Evolutionary conservation across 2,888 invertebrate genomes (phyloP).

Genomic region (Drosophila hamatofila): DNA sequence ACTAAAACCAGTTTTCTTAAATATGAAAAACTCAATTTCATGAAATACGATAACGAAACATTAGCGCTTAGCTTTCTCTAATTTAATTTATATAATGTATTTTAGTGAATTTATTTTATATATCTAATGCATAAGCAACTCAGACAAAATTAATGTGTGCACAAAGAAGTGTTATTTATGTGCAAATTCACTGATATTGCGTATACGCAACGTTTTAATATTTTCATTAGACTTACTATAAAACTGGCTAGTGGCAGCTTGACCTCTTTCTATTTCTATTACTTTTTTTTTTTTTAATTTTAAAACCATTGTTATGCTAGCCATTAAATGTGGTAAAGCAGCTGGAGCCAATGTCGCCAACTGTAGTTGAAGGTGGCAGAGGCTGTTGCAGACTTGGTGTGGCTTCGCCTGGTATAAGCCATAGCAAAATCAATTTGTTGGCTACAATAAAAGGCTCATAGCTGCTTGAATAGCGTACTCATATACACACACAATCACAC

Average conservation of each 20-base stretch:
- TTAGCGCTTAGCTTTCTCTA: no score
- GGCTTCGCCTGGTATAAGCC: conserved; percentile 49
- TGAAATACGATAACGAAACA: no score
- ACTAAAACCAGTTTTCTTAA: not conserved
- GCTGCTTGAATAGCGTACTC: conserved; percentile 15
- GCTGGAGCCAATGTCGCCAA: conserved; percentile 15
- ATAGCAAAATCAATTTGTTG: conserved; percentile 70
- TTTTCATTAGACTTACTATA: conserved; percentile 44
- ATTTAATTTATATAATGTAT: no score
- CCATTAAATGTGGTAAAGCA: conserved; percentile 27
- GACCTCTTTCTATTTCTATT: conserved; percentile 4
- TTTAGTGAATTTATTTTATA: no score
- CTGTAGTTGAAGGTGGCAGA: conserved; percentile 10
- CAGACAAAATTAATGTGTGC: no score
- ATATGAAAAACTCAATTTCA: not conserved
- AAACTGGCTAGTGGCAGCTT: conserved; percentile 4
- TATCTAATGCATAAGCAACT: no score
- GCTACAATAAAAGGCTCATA: conserved; percentile 43
- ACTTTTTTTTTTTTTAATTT: conserved; percentile 19
- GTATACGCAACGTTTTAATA: conserved; percentile 47
- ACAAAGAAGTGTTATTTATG: no score
- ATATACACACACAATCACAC: conserved; percentile 14
- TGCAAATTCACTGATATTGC: conserved; percentile 8
- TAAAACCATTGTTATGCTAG: conserved; percentile 16
- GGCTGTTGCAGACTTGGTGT: conserved; percentile 17